phyloP scores from a whole-genome alignment of 2,888 invertebrate species.

The Leuctra nigra region DNA sequence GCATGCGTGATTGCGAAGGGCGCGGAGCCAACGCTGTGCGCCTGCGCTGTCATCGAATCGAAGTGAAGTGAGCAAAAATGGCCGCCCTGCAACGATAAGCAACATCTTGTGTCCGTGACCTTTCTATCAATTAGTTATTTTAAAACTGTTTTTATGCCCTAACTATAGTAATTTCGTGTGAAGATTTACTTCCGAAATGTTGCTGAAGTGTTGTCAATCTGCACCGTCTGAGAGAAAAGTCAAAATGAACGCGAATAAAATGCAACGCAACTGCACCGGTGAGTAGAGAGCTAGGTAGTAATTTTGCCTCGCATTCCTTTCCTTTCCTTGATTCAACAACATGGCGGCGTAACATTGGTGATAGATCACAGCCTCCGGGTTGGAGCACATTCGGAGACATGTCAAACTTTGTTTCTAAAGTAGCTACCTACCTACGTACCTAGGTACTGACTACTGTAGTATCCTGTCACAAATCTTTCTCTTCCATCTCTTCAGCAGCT shows the following conservation, averaged over 20 bases:
- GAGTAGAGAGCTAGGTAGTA: conserved; percentile 13
- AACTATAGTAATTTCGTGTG: neutral
- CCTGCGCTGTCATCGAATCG: no score
- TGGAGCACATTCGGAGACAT: neutral
- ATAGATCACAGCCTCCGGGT: neutral
- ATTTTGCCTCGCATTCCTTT: neutral
- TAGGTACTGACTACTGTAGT: no score
- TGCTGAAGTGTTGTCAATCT: conserved; percentile 26
- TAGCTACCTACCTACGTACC: no score
- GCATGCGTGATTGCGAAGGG: no score
- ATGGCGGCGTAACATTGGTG: conserved; percentile 20
- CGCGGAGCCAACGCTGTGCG: no score
- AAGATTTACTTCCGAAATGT: conserved; percentile 17
- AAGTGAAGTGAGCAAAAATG: no score
- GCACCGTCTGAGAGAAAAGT: conserved; percentile 25
- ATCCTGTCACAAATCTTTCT: no score
- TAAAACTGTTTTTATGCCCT: neutral
- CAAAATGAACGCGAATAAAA: conserved; percentile 21
- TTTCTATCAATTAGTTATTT: neutral
- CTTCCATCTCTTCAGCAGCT: no score
- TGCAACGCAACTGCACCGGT: conserved; percentile 27
- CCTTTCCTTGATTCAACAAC: conserved; percentile 8
- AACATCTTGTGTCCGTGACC: no score
- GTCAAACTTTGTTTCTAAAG: no score
- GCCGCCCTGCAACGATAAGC: no score